phyloP scores from a whole-genome alignment of 2,888 invertebrate genomes.

The Apoderus coryli region DNA sequence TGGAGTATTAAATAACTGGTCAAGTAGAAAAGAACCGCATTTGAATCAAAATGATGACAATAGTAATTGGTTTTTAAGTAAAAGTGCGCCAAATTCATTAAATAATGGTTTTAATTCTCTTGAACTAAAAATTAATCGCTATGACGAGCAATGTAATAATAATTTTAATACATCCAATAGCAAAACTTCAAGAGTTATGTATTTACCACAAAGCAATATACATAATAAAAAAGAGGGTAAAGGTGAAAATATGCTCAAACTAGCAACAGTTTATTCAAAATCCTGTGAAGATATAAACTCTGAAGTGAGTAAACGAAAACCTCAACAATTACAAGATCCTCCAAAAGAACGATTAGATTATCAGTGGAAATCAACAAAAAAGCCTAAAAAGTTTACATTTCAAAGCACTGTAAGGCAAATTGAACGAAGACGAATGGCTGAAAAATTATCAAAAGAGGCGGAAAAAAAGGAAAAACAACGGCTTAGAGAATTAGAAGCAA shows the following conservation, averaged over 20 bases:
- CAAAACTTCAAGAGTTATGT: conserved; percentile 50
- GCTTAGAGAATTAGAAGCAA: conserved; percentile 62
- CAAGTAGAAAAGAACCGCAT: conserved; percentile 21
- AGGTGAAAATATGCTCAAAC: conserved; percentile 12
- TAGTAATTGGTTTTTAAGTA: conserved; percentile 69
- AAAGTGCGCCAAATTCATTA: conserved; percentile 65
- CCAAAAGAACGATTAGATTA: conserved; percentile 14
- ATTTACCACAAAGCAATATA: conserved; percentile 41
- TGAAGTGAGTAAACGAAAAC: conserved; percentile 22
- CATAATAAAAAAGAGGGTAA: conserved; percentile 15
- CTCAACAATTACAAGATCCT: conserved; percentile 30
- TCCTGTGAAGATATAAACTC: conserved; percentile 35
- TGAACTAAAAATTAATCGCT: conserved; percentile 22
- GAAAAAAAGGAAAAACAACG: conserved; percentile 64
- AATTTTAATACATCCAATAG: conserved; percentile 22
- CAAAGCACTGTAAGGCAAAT: conserved; percentile 74
- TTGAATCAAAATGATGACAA: conserved; percentile 28
- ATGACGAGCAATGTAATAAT: conserved; percentile 19
- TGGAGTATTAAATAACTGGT: conserved; percentile 33
- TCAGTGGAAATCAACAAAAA: conserved; percentile 18
- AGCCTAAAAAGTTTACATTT: conserved; percentile 60
- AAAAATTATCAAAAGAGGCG: conserved; percentile 60
- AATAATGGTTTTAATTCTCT: conserved; percentile 41
- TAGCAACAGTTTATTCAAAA: conserved; percentile 27
- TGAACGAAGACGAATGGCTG: conserved; percentile 57